phyloP scores from a whole-genome alignment of 2,888 invertebrate genomes.

The Eilema griseolum region DNA sequence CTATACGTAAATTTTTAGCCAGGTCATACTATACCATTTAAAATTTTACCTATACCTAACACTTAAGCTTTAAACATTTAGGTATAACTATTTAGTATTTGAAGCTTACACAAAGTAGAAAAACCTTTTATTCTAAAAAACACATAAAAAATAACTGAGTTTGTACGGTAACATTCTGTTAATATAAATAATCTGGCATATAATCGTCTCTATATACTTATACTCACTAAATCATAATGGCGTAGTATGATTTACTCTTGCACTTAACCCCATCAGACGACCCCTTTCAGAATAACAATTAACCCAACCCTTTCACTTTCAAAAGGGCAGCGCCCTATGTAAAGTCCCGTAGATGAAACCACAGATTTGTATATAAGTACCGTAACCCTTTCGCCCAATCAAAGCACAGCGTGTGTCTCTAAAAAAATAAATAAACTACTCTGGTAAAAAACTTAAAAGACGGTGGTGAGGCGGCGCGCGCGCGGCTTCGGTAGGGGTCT shows the following conservation, averaged over 20 bases:
- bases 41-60: no score
- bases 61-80: no score
- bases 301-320: constrained; percentile 76
- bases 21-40: no score
- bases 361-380: constrained; percentile 73
- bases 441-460: constrained; percentile 81
- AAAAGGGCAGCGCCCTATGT: constrained; percentile 68
- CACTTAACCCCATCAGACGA: constrained; percentile 66
- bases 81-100: no score
- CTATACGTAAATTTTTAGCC: no score
- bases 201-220: constrained; percentile 8
- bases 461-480: constrained; percentile 69
- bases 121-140: background rate
- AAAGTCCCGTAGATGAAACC: constrained; percentile 55
- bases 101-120: no score
- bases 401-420: constrained; percentile 61
- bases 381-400: constrained; percentile 83
- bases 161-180: background rate
- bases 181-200: background rate
- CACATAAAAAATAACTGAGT: background rate
- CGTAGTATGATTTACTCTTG: constrained; percentile 53
- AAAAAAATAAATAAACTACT: constrained; percentile 71
- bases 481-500: constrained; percentile 68
- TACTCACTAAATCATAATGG: constrained; percentile 16
- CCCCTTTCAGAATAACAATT: constrained; percentile 65